Evolutionary conservation across 2,888 invertebrate species (phyloP), one percentile per base, ranked within the genome.

Genomic region (Schizaphis graminum): DNA sequence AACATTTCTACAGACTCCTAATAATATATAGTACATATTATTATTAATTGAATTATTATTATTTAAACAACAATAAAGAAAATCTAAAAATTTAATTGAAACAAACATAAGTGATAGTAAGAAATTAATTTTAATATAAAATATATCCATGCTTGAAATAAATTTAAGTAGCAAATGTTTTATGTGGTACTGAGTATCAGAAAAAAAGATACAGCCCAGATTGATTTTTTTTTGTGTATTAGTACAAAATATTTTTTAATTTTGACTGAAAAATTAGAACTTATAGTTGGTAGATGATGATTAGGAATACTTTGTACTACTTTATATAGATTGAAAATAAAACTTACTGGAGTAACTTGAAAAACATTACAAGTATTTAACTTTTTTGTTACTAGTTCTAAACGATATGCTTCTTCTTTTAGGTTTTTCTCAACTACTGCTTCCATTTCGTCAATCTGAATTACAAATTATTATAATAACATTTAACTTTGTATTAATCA

Each of bases 401-500:
- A 61, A 53, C 44, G 91, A 56, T 85, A 49, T 95, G 96, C 96
- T 47, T 96, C 95, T 94, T 96, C 96, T 94, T 96, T 96, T 89
- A 96, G 96, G 21, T 95, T 95, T 86, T 95, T 94, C 91, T 95
- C 95, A 77, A 95, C 95, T 95, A 96, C 96, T 88, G 96, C 96
- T 95, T 96, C 96, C 53, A 96, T 94, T 94, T 96, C 96, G 92
- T 95, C 95, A 89, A 95, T 95, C 95, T 95, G 67, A 88, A 91
- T 90, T 47, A 86, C n/a, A 67, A 88, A 5, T n/a, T 35, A 87
- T 57, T 92, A 91, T n/a, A 77, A 21, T n/a, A 89, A 56, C 8
- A 41, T 35, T 53, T 53, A n/a, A n/a, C 3, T 26, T 87, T 35
- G 4, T 0, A 86, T 28, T 86, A 47, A 47, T 47, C 47, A 47